These are phyloP conservation scores for Poeciliopsis infans DNA, from an alignment of 2,797 vertebrate genomes.

Conservation along the genomic window DNA sequence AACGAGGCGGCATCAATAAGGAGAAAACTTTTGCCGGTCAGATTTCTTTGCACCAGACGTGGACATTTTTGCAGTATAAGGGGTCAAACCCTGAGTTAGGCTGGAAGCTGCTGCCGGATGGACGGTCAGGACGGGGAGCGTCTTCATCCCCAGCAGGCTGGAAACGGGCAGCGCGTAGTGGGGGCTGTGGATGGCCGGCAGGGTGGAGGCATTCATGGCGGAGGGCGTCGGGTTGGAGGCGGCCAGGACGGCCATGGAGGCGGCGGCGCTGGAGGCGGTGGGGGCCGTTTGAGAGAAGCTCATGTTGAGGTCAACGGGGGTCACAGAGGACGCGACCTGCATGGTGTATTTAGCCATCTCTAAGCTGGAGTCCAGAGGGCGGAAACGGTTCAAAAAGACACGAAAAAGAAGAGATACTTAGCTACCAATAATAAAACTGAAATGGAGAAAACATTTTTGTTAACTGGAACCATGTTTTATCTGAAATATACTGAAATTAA, in stretches of 20 bases:
- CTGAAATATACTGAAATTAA: too few relatives aligned
- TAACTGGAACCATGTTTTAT: too few relatives aligned
- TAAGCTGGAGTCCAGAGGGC: constrained; percentile 82
- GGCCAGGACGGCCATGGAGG: constrained; percentile 90
- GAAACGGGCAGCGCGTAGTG: constrained; percentile 93
- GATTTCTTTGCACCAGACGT: constrained; percentile 88
- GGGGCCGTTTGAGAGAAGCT: constrained; percentile 89
- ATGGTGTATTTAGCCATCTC: constrained; percentile 98
- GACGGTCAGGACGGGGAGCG: constrained; percentile 89
- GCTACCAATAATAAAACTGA: too few relatives aligned
- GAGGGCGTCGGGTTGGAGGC: constrained; percentile 80
- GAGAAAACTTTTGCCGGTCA: constrained; percentile 94
- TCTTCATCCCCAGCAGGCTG: constrained; percentile 97
- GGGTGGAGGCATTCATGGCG: constrained; percentile 86
- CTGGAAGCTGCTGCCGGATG: constrained; percentile 85
- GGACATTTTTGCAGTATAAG: constrained; percentile 89
- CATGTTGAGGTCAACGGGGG: constrained; percentile 92
- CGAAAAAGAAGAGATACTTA: constrained; percentile 50
- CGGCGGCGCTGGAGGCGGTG: constrained; percentile 86
- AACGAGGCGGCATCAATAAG: constrained; percentile 81
- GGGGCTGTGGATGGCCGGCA: constrained; percentile 86
- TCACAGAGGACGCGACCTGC: constrained; percentile 90
- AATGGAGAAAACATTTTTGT: too few relatives aligned
- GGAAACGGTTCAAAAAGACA: constrained; percentile 67
- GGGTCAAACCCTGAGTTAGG: constrained; percentile 85